Percentiles rank a stretch among this genome's conserved stretches.
These are phyloP conservation scores for Bos indicus DNA, from an alignment of 2,113 vertebrate genomes.

Conservation along the genomic window DNA sequence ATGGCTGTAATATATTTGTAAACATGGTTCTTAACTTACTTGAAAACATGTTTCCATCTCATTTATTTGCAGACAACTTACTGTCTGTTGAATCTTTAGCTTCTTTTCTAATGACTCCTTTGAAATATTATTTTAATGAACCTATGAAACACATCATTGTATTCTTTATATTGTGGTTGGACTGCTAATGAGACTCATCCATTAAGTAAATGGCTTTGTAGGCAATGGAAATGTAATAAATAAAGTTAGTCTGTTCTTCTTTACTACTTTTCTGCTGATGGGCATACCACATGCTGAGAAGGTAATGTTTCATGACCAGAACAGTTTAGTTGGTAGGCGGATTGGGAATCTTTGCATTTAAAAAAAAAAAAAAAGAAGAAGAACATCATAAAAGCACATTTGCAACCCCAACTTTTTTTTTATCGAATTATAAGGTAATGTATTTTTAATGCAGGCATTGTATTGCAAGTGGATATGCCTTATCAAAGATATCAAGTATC, in stretches of 20 bases:
- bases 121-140: slow-evolving; percentile 95
- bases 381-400: slow-evolving; percentile 57
- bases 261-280: slow-evolving; percentile 86
- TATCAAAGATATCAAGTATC: not conserved
- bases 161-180: slow-evolving; percentile 89
- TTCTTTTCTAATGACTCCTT: slow-evolving; percentile 87
- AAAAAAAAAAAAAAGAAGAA: slow-evolving; percentile 58
- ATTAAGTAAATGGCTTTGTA: slow-evolving; percentile 95
- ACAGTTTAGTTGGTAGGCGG: slow-evolving; percentile 78
- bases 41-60: slow-evolving; percentile 88
- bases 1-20: slow-evolving; percentile 81
- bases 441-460: not conserved
- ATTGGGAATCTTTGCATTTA: slow-evolving; percentile 73
- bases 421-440: slow-evolving; percentile 27
- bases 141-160: slow-evolving; percentile 89
- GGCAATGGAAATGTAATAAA: slow-evolving; percentile 90
- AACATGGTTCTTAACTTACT: slow-evolving; percentile 85
- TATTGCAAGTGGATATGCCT: not conserved
- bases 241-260: slow-evolving; percentile 85
- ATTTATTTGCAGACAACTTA: slow-evolving; percentile 91
- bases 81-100: slow-evolving; percentile 86
- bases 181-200: slow-evolving; percentile 93
- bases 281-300: slow-evolving; percentile 82
- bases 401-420: slow-evolving; percentile 52
- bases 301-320: slow-evolving; percentile 89